phyloP scores from a whole-genome alignment of 2,888 invertebrate genomes.

The Cerastoderma edule region DNA sequence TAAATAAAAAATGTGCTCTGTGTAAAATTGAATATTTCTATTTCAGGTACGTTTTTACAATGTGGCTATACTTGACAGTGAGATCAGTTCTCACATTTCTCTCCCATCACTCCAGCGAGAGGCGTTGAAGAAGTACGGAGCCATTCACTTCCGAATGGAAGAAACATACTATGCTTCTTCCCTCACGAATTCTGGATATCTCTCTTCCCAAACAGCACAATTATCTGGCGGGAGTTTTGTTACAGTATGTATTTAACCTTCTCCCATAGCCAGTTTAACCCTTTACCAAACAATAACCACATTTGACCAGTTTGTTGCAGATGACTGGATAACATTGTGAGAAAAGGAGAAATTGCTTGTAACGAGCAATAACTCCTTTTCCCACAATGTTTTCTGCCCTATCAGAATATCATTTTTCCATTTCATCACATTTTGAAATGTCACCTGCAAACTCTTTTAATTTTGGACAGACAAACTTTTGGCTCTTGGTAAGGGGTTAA shows the following conservation, averaged over 20 bases:
- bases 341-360: no score
- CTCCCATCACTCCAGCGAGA: conserved; percentile 41
- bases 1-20: no score
- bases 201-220: conserved; percentile 24
- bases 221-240: conserved; percentile 52
- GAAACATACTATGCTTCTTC: conserved; percentile 35
- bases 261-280: background rate
- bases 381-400: no score
- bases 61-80: conserved; percentile 50
- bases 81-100: conserved; percentile 46
- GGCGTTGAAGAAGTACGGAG: conserved; percentile 41
- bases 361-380: no score
- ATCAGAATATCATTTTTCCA: no score
- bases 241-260: conserved; percentile 28
- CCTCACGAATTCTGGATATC: conserved; percentile 42
- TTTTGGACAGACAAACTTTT: no score
- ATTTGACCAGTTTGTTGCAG: no score
- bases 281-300: no score
- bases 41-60: conserved; percentile 49
- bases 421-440: no score
- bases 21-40: no score
- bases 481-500: no score
- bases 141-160: conserved; percentile 54
- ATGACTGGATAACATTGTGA: background rate
- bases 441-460: no score